Base-by-base conservation (phyloP, 2,888 invertebrate species). In the Drosophila merina region DNA sequence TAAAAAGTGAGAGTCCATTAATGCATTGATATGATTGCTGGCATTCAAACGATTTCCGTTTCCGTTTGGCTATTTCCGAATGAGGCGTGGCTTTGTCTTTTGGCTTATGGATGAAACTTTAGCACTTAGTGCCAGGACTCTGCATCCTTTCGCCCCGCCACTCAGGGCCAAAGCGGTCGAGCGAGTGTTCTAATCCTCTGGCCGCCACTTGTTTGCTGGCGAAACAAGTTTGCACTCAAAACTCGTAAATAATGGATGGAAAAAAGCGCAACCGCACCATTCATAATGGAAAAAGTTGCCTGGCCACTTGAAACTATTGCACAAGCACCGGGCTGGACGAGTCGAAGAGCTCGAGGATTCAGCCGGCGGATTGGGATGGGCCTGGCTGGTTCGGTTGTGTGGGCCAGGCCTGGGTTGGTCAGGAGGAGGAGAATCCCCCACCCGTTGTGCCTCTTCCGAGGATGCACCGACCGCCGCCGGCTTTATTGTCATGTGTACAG, bases 221-320 rank as follows among this genome's bases (percentile, higher is more conserved):
- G 77, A 86, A 77, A 81, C 74, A 82, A 82, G 87, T 82, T 82
- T 87, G 82, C 82, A 83, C 82, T 83, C 82, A 83, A 83, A 83
- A 83, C 88, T 83, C 88, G 86, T 83, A 83, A 83, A 83, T 83
- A 83, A 83, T 83, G 88, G 81, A 84, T 85, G 79, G 74, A 67
- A 75, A 83, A 88, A 84, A 86, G 82, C 79, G 88, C 87, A 85
- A 88, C 88, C 84, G 79, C 84, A 86, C 85, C 88, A 85, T 88
- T 83, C 88, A 85, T 85, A 85, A 85, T 85, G 84, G 84, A 85
- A 85, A 84, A 85, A 85, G 87, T 85, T 85, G 76, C 69, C 70
- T 57, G 58, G 75, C 80, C 88, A 87, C 83, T 83, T 74, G 72
- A 88, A 88, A 87, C 77, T 88, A 88, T 82, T 82, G 77, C 86